phyloP scores from a whole-genome alignment of 2,113 vertebrate species.

The Elephantulus edwardii region DNA sequence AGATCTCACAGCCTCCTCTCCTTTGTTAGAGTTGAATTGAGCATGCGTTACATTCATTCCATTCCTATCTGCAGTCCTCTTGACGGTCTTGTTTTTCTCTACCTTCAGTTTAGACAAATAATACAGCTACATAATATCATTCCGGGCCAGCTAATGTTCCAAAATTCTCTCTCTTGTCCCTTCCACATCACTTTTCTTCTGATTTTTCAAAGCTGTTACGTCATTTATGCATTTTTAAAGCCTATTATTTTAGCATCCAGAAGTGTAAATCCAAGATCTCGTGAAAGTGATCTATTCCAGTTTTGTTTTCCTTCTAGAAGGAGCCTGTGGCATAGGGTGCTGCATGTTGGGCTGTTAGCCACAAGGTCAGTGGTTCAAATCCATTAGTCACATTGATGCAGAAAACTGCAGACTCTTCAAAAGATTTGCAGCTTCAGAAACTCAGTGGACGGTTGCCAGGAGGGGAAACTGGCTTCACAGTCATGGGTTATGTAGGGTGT shows the following conservation, averaged over 20 bases:
- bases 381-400: too few species aligned
- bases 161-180: neutral
- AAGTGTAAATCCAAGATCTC: neutral
- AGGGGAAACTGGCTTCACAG: too few species aligned
- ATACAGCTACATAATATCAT: conserved; percentile 3
- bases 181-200: conserved; percentile 52
- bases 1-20: neutral
- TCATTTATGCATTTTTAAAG: conserved; percentile 36
- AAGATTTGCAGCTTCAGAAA: too few species aligned
- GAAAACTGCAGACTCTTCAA: too few species aligned
- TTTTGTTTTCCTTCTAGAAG: neutral
- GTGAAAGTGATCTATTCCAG: neutral
- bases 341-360: too few species aligned
- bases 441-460: too few species aligned
- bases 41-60: conserved; percentile 2
- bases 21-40: conserved; percentile 34
- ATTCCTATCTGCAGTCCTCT: conserved; percentile 19
- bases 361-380: too few species aligned
- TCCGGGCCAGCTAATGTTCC: conserved; percentile 42
- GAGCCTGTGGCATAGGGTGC: too few species aligned
- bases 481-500: too few species aligned
- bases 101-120: conserved; percentile 71
- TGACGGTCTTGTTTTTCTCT: conserved; percentile 26
- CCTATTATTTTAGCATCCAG: conserved; percentile 42
- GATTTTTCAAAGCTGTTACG: neutral